Conservation (phyloP, 2,113 vertebrate species). For the Ciconia stormi region DNA sequence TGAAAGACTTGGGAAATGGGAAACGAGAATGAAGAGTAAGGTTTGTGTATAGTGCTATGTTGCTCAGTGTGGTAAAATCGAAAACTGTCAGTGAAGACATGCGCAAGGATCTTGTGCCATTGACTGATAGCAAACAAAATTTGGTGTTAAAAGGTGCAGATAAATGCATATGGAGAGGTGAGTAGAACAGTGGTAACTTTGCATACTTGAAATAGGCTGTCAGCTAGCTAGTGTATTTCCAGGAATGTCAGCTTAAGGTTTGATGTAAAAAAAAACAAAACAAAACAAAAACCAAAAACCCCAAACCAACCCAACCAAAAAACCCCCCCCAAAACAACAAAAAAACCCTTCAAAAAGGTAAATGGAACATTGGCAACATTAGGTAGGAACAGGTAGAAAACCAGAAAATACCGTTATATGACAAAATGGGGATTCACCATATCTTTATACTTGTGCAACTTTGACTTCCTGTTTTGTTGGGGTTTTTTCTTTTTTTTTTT, state of each 20-base stretch:
- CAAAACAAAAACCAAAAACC: not conserved
- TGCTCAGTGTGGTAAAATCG: not conserved
- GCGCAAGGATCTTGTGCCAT: not conserved
- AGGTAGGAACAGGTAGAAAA: not conserved
- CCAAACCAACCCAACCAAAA: too few relatives aligned
- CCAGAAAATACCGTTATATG: not conserved
- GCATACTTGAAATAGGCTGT: not conserved
- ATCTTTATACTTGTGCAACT: not conserved
- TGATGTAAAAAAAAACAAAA: not conserved
- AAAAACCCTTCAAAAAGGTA: too few relatives aligned
- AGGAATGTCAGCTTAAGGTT: not conserved
- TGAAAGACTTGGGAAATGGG: not conserved
- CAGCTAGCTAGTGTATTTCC: not conserved
- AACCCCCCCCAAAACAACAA: too few relatives aligned
- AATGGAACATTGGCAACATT: not conserved
- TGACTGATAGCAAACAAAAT: not conserved
- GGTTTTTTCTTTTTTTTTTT: too few relatives aligned
- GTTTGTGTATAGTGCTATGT: not conserved
- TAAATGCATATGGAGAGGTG: not conserved
- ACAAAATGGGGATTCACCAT: not conserved
- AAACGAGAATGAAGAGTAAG: not conserved
- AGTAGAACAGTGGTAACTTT: not conserved
- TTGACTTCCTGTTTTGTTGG: not conserved
- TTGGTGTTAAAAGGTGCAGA: not conserved
- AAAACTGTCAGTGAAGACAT: not conserved